These are phyloP conservation scores for Pelecanoides urinatrix DNA, from an alignment of 2,113 vertebrate species.

Conservation along the genomic window DNA sequence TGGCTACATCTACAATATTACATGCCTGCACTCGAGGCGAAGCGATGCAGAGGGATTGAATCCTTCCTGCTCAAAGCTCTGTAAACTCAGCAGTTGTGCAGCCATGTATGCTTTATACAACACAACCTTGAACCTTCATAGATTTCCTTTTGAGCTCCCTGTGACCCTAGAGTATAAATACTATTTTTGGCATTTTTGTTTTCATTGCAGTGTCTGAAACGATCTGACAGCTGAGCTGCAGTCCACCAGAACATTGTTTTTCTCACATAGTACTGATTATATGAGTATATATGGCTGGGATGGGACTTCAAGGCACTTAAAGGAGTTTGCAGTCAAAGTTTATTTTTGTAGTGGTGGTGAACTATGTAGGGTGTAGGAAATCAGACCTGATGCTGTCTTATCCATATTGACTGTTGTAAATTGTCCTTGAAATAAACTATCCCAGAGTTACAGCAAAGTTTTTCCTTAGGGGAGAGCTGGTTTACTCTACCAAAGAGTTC, in stretches of 20 bases:
- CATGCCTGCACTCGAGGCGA: neutral
- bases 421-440: neutral
- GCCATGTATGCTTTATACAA: neutral
- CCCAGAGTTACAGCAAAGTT: fast-evolving
- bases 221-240: neutral
- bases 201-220: neutral
- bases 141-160: neutral
- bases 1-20: neutral
- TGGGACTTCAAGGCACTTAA: neutral
- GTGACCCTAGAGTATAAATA: neutral
- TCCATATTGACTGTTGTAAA: neutral
- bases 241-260: neutral
- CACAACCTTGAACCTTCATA: neutral
- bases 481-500: neutral
- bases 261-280: neutral
- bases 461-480: neutral
- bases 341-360: neutral
- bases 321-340: neutral
- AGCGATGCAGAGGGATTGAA: neutral
- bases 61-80: neutral
- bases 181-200: neutral
- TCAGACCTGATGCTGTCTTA: neutral
- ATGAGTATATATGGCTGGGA: neutral
- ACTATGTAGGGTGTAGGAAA: neutral
- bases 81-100: neutral